Base-by-base conservation (phyloP, 2,888 invertebrate species). In the Elmis aenea region DNA sequence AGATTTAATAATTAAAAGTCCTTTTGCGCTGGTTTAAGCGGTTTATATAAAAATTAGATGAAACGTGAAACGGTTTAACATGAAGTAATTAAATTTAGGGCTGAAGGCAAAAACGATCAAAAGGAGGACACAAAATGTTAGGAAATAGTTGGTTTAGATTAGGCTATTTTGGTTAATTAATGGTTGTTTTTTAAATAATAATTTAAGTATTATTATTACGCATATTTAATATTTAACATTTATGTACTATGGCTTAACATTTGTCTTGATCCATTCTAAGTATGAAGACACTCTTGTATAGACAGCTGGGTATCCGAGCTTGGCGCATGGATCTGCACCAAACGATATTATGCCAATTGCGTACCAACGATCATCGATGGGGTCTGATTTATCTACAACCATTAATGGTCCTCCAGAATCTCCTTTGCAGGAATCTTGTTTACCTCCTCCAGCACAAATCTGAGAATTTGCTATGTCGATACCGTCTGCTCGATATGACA, bases 381-480 rank as follows among this genome's bases (percentile, higher is more conserved):
- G 51, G 46, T 67, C 65, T 24, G 63, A 62, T 46, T 62, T 69
- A 12, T 51, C 45, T 13, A 53, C 47, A 1, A 50, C 26, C 84
- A 86, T 85, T 3, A 87, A 64, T 0, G 87, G 85, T 2, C 85
- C 85, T 1, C 87, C 87, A 1, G 84, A 85, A 51, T 86, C 86
- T 0, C 86, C 86, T 9, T 70, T 72, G 53, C 87, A 87, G 0
- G 84, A 79, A 54, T 86, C 86, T 2, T 76, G 74, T 36, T 69
- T 73, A 20, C 72, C 71, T 1, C 83, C 83, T 2, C 86, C 86
- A 5, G 83, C 84, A 54, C 85, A 86, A 1, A 85, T 55, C 53
- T 83, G 82, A 10, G 69, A 72, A 0, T 72, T 66, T 0, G 69
- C 70, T 24, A 79, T 55, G 2, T 57, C 53, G 0, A 76, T 73